Conservation (phyloP, 2,113 vertebrate genomes). For the zebrafish (Danio rerio) region GRCz12tu NC_133183.1:33425501-33426000, state of each 20-base stretch:
- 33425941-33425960: no score
- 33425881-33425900: slow-evolving; percentile 29
- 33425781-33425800: slow-evolving; percentile 23
- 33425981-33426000: no score
- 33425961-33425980: background rate
- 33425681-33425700: background rate
- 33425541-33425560: slow-evolving; percentile 6
- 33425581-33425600: slow-evolving; percentile 13
- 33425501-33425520: slow-evolving; percentile 14
- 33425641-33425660: slow-evolving; percentile 8
- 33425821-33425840: slow-evolving; percentile 11
- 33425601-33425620: slow-evolving; percentile 15
- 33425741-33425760: background rate
- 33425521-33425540: slow-evolving; percentile 71
- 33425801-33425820: slow-evolving; percentile 23
- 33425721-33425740: slow-evolving; percentile 7
- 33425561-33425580: slow-evolving; percentile 18
- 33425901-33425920: background rate
- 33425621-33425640: slow-evolving; percentile 8
- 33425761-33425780: slow-evolving; percentile 31
- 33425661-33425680: background rate
- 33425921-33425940: background rate
- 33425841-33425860: slow-evolving; percentile 33
- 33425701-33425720: background rate
- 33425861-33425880: background rate